Evolutionary conservation across 2,113 vertebrate genomes (phyloP).

Genomic region (Propithecus coquereli): DNA sequence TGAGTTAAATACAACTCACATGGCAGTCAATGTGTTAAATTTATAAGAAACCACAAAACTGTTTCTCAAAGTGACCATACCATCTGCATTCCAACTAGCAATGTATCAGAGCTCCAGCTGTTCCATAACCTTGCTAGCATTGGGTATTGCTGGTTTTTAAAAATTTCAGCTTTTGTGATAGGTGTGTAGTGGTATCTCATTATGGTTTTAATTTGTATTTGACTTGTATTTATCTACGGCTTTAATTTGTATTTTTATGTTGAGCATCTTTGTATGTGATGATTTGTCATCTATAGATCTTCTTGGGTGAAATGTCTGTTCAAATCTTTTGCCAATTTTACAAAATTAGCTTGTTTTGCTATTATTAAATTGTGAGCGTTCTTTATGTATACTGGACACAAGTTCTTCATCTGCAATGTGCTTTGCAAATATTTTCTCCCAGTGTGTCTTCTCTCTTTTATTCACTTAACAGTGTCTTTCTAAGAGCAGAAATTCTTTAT

Average conservation of each 20-base stretch:
- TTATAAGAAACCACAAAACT: background rate
- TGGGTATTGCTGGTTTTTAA: background rate
- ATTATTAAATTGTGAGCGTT: background rate
- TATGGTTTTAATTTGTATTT: constrained; percentile 3
- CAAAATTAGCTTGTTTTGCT: background rate
- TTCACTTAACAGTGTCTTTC: background rate
- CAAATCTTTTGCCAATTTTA: background rate
- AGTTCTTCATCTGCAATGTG: background rate
- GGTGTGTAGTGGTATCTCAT: background rate
- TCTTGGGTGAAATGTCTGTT: background rate
- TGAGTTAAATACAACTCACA: too few relatives aligned
- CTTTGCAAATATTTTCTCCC: background rate
- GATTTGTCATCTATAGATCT: background rate
- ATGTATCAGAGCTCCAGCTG: background rate
- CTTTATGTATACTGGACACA: background rate
- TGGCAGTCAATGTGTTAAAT: background rate
- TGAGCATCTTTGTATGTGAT: background rate
- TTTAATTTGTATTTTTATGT: background rate
- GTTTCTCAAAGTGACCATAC: background rate
- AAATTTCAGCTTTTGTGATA: background rate
- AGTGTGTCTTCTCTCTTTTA: background rate
- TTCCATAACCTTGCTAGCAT: accelerated
- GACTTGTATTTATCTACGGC: background rate
- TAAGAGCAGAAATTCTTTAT: background rate
- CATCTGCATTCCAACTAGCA: background rate